A percentile compares a stretch with the other conserved stretches of the same genome.
phyloP scores from a whole-genome alignment of 2,113 vertebrate species.

The Natator depressus region DNA sequence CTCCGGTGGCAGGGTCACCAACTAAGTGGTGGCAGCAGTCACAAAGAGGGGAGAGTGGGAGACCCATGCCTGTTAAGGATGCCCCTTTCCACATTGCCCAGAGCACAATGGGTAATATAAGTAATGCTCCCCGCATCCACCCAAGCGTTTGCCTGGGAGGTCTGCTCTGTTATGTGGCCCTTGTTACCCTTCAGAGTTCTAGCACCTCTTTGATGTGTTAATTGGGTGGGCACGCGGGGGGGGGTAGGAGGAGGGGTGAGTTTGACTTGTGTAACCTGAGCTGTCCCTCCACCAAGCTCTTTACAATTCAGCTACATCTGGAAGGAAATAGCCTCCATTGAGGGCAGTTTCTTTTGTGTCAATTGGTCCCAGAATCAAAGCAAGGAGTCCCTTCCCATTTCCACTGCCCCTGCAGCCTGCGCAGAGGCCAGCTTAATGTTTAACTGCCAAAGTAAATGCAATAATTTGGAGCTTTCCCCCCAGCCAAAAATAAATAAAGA shows the following conservation, averaged over 20 bases:
- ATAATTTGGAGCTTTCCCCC: neutral
- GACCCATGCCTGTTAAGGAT: neutral
- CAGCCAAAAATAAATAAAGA: neutral
- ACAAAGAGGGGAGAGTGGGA: neutral
- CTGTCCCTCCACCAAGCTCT: neutral
- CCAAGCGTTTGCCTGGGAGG: neutral
- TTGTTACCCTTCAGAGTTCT: neutral
- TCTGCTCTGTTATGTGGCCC: neutral
- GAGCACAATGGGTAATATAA: no score
- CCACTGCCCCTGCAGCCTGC: neutral
- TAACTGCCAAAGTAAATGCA: neutral
- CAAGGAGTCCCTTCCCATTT: neutral
- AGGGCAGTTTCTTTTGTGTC: no score
- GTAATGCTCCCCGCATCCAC: no score
- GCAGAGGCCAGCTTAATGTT: neutral
- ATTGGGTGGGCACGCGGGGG: neutral
- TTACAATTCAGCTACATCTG: neutral
- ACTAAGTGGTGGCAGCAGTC: neutral
- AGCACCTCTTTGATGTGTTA: neutral
- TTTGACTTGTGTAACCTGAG: neutral
- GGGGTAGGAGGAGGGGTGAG: no score
- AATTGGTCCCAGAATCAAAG: neutral
- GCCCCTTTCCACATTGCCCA: neutral
- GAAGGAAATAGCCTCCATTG: no score
- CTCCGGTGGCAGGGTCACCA: no score